Conservation (phyloP, 2,797 vertebrate genomes). For the Chelmon rostratus region DNA sequence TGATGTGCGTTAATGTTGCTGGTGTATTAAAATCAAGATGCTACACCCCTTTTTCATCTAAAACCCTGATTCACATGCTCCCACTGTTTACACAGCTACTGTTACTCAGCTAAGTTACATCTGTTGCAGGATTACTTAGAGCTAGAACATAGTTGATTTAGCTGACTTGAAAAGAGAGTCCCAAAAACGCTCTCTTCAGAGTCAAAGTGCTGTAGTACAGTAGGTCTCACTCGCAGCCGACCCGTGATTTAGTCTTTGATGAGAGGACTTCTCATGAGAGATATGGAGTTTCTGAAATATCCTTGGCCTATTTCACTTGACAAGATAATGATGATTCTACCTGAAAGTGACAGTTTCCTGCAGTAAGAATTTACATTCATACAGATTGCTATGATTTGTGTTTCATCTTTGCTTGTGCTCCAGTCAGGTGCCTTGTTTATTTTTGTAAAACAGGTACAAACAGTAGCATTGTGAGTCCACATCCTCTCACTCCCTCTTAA, state of each 20-base stretch:
- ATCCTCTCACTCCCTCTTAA: slow-evolving; percentile 2
- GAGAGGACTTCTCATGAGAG: slow-evolving; percentile 13
- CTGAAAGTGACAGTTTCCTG: slow-evolving; percentile 59
- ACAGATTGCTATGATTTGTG: slow-evolving; percentile 25
- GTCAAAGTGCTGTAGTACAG: neutral
- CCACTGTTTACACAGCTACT: neutral
- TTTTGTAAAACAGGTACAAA: slow-evolving; percentile 58
- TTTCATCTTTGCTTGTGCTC: slow-evolving; percentile 46
- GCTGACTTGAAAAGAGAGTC: neutral
- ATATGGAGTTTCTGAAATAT: slow-evolving; percentile 6
- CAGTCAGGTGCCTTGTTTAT: slow-evolving; percentile 61
- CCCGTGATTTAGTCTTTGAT: neutral
- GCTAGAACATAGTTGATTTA: neutral
- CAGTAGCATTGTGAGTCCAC: slow-evolving; percentile 24
- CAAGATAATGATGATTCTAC: slow-evolving; percentile 30
- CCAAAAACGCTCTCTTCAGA: neutral
- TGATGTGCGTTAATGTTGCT: neutral
- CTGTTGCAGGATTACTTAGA: neutral
- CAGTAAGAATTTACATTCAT: slow-evolving; percentile 25
- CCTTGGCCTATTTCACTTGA: slow-evolving; percentile 7
- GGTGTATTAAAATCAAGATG: neutral
- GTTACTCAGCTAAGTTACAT: neutral
- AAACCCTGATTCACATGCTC: neutral
- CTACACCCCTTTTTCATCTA: neutral
- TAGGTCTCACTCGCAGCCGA: neutral